Evolutionary conservation across 2,797 vertebrate genomes (phyloP).

Genomic region (Heteromormyrus szaboi): DNA sequence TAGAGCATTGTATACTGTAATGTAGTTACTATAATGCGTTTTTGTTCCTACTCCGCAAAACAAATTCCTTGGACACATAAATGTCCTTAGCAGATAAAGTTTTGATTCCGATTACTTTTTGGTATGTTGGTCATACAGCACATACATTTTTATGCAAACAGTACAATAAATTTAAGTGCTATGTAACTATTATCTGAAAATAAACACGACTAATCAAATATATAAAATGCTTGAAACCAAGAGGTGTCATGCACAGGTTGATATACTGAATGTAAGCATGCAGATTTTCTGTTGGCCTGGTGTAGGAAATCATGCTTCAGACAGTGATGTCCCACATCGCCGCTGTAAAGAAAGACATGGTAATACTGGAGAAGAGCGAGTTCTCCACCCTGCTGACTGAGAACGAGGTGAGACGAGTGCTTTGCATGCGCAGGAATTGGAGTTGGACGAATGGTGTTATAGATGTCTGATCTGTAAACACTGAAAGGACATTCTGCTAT

Average conservation of each 20-base stretch:
- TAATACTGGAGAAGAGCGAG: constrained; percentile 96
- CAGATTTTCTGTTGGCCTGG: background rate
- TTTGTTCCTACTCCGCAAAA: background rate
- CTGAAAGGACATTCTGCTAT: background rate
- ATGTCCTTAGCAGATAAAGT: background rate
- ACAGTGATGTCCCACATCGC: constrained; percentile 89
- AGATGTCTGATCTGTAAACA: background rate
- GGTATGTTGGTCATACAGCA: background rate
- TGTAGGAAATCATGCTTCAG: constrained; percentile 89
- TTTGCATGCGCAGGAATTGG: background rate
- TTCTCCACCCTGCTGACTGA: constrained; percentile 85
- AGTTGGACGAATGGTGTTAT: background rate
- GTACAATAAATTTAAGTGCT: background rate
- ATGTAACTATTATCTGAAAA: background rate
- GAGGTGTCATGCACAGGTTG: background rate
- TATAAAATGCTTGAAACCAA: background rate
- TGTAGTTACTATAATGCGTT: background rate
- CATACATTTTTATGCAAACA: background rate
- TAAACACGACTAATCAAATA: background rate
- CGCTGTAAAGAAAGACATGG: constrained; percentile 91
- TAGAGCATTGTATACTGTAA: background rate
- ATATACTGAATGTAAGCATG: background rate
- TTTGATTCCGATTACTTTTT: background rate
- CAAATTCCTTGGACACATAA: background rate
- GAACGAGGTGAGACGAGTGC: constrained; percentile 73